phyloP scores from a whole-genome alignment of 2,888 invertebrate species.

The Phytoseiulus persimilis region DNA sequence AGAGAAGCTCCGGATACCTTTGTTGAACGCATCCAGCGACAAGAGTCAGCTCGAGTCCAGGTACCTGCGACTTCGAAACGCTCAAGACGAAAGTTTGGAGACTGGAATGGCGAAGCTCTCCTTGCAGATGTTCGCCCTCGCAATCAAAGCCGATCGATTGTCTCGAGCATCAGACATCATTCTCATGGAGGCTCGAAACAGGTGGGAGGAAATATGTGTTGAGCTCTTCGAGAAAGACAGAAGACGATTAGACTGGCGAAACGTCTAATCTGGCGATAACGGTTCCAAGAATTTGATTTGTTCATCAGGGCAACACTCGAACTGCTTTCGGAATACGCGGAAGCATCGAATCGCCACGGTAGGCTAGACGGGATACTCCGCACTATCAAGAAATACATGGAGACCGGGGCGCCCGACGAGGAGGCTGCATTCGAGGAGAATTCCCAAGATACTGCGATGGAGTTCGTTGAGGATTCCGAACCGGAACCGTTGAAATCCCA shows the following conservation, averaged over 20 bases:
- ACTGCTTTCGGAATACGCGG: slow-evolving; percentile 8
- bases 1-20: slow-evolving; percentile 6
- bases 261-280: no score
- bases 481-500: not conserved
- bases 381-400: not conserved
- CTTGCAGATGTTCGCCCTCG: slow-evolving; percentile 26
- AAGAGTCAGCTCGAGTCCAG: slow-evolving; percentile 15
- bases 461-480: not conserved
- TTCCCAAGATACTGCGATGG: not conserved
- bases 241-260: no score
- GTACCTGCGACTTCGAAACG: not conserved
- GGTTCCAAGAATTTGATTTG: no score
- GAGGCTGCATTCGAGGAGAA: not conserved
- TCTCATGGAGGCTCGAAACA: not conserved
- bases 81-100: not conserved
- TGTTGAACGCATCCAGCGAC: slow-evolving; percentile 7
- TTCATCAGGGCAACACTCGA: slow-evolving; percentile 17
- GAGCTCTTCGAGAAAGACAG: not conserved
- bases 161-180: slow-evolving; percentile 22
- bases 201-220: no score
- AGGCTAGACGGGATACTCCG: not conserved
- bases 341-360: slow-evolving; percentile 8
- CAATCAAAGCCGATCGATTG: not conserved
- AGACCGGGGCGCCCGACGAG: not conserved
- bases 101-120: slow-evolving; percentile 15